Base-by-base conservation (phyloP, 2,797 vertebrate species). In the Hippoglossus hippoglossus region DNA sequence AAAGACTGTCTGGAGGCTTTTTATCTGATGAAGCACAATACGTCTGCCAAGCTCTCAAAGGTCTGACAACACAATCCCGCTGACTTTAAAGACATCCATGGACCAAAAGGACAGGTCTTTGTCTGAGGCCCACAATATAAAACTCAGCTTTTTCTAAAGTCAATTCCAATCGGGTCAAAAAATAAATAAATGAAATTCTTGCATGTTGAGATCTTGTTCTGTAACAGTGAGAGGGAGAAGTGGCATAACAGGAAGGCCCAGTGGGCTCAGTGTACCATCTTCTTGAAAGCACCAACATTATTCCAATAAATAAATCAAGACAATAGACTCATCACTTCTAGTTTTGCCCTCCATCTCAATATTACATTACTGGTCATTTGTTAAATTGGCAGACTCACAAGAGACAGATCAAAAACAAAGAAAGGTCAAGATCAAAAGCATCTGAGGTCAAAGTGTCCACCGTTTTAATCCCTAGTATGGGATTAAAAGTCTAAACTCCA, bases 21-120 rank as follows among this genome's bases (percentile, higher is more conserved):
- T 75, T 79, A 80, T 82, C 73, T 76, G 84, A 86, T 84, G 63
- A 73, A 80, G 82, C 64, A 84, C 79, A 79, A 66, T 54, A 71
- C 77, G 68, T 81, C 79, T 54, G 63, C 50, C 81, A 60, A 16
- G 13, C 64, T 70, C 77, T 73, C 81, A 41, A 50, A 57, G 58
- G 61, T 54, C 75, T 73, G 58, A 76, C 81, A 77, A 73, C 63
- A 74, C 67, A 69, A 63, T 77, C 75, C 67, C 64, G 67, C 75
- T 64, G 56, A 75, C 71, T 70, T 56, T 66, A 25, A 77, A 72
- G 61, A 60, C 72, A 66, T 61, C 55, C 47, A 34, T 36, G 16
- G 15, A 67, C 36, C 47, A 18, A 77, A 76, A 74, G 75, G 71
- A 80, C 71, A 64, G 15, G 3, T 47, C 52, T 59, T 47, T 66